Percentiles rank a stretch among this genome's conserved stretches.
Conservation (phyloP, 2,888 invertebrate genomes). For the Apotomis betuletana region DNA sequence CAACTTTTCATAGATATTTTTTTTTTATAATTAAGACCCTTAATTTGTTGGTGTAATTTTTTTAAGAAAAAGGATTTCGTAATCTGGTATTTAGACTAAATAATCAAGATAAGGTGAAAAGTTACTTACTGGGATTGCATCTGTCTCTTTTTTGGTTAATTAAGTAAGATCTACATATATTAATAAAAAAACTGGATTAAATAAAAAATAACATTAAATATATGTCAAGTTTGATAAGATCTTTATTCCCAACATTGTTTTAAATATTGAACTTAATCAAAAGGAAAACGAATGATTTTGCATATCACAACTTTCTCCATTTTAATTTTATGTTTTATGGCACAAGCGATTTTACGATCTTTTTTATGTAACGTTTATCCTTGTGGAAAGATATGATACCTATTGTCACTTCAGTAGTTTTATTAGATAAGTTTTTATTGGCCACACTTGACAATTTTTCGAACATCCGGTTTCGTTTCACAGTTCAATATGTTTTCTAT, state of each 20-base stretch:
- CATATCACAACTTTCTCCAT: neutral
- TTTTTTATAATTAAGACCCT: conserved; percentile 65
- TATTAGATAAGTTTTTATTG: neutral
- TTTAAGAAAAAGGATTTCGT: conserved; percentile 26
- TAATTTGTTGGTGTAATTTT: conserved; percentile 48
- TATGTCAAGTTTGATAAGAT: too few species aligned
- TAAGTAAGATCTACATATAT: too few species aligned
- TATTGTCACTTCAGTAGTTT: neutral
- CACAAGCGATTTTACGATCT: conserved; percentile 12
- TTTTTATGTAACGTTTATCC: conserved; percentile 2
- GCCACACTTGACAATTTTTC: neutral
- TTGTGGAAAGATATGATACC: neutral
- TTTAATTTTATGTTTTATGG: neutral
- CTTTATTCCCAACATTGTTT: too few species aligned
- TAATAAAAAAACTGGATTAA: too few species aligned
- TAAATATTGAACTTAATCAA: neutral
- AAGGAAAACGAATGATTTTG: neutral
- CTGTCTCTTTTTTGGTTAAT: too few species aligned
- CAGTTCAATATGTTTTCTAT: too few species aligned
- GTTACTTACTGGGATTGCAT: neutral
- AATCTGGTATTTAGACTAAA: neutral
- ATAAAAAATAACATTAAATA: too few species aligned
- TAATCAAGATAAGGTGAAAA: too few species aligned
- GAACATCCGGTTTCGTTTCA: too few species aligned
- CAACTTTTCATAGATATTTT: conserved; percentile 53